These are phyloP conservation scores for Isoperla grammatica DNA, from an alignment of 2,888 invertebrate genomes.

Conservation along the genomic window DNA sequence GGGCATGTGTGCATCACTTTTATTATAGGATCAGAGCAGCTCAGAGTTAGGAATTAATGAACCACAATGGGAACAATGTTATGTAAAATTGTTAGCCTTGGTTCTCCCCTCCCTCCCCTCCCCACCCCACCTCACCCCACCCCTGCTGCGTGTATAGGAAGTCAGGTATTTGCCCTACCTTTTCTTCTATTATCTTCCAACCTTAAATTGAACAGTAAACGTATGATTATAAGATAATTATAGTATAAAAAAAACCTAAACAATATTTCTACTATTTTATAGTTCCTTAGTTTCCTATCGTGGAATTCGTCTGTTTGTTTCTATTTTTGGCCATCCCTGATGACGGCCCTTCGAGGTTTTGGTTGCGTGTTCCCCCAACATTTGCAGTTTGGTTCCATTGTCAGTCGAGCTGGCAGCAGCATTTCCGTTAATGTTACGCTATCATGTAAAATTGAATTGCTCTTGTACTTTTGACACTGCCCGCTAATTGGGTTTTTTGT, in stretches of 20 bases:
- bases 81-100: too few species aligned
- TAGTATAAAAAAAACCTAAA: background rate
- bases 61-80: too few species aligned
- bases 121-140: too few species aligned
- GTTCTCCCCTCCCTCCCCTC: too few species aligned
- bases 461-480: background rate
- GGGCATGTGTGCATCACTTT: too few species aligned
- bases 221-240: background rate
- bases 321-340: background rate
- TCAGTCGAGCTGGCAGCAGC: background rate
- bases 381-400: too few species aligned
- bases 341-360: background rate
- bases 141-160: background rate
- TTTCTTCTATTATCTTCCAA: background rate
- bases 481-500: slow-evolving; percentile 1
- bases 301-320: background rate
- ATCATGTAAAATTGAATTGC: background rate
- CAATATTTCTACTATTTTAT: background rate
- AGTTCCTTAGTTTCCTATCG: too few species aligned
- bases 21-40: too few species aligned
- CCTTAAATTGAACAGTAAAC: background rate
- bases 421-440: background rate
- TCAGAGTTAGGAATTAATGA: too few species aligned
- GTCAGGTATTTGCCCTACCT: slow-evolving; percentile 2
- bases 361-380: background rate